Base-by-base conservation (phyloP, 2,113 vertebrate species). In the Macquaria ambigua region DNA sequence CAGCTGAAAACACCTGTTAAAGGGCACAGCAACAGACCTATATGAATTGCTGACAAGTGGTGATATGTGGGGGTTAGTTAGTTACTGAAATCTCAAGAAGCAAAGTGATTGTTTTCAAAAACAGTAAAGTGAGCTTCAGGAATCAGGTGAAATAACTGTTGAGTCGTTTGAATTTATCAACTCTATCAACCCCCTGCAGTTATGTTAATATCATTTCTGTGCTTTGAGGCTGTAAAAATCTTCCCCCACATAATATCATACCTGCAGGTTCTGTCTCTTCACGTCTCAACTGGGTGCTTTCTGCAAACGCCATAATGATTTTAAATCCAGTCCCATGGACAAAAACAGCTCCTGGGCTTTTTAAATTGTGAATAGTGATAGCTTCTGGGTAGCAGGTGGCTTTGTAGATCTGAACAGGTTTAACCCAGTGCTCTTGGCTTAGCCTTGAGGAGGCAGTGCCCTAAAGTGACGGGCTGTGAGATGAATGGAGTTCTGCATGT, bases 331-430 rank as follows among this genome's bases (percentile, higher is more conserved):
- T 61, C 12, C 41, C 18, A 18, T 12, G 20, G 67, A 78, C 68
- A 59, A 37, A 81, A 77, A 70, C 74, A 50, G 69, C 90, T 61
- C 21, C 69, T 28, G 75, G 80, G 68, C 62, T 70, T 76, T 20
- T 34, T 68, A 31, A 37, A 62, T 15, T 39, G 64, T 70, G 77
- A 82, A 62, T 50, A 39, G 71, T 6, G 71, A 74, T 23, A 37
- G 84, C 74, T 76, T 79, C 39, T 64, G 76, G 87, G 69, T 56
- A 82, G 69, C 87, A 87, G 87, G 81, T 86, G 84, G 41, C 59
- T 87, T 56, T 77, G 75, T 50, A 61, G 78, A 86, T 86, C 61
- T 72, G 50, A 86, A 77, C 80, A 62, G 74, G 77, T 84, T 80
- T 81, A 84, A 87, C 41, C 52, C 37, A 77, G 59, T 28, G 55